These are phyloP conservation scores for Acridotheres tristis DNA, from an alignment of 2,797 vertebrate genomes.

Conservation along the genomic window DNA sequence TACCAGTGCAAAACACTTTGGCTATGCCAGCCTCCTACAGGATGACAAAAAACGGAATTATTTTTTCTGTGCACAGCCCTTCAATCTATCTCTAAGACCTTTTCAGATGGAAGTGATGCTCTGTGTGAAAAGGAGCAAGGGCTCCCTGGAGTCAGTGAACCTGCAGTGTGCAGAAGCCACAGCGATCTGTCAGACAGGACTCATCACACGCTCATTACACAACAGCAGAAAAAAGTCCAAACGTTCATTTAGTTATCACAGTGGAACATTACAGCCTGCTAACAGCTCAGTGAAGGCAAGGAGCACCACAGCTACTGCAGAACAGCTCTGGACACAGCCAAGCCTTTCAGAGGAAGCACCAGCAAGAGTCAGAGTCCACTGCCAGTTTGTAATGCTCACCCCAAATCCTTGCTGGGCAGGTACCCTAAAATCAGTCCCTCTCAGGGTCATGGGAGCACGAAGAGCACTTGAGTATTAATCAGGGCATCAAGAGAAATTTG, in stretches of 20 bases:
- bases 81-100: not conserved
- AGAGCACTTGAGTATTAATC: not conserved
- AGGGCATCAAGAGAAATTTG: not conserved
- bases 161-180: not conserved
- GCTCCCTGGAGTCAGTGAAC: not conserved
- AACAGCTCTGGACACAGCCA: not conserved
- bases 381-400: not conserved
- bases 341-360: not conserved
- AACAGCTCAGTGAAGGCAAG: not conserved
- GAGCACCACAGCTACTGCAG: not conserved
- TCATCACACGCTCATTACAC: not conserved
- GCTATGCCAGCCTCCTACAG: not conserved
- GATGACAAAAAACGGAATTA: not conserved
- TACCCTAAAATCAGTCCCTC: not conserved
- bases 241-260: not conserved
- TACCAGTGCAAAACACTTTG: accelerated
- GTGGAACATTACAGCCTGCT: not conserved
- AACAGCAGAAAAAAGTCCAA: not conserved
- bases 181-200: not conserved
- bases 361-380: not conserved
- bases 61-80: not conserved
- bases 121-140: not conserved
- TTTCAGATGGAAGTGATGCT: not conserved
- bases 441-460: not conserved
- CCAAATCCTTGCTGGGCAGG: not conserved